These are phyloP conservation scores for Brachylomia viminalis DNA, from an alignment of 2,888 invertebrate genomes.

Conservation along the genomic window DNA sequence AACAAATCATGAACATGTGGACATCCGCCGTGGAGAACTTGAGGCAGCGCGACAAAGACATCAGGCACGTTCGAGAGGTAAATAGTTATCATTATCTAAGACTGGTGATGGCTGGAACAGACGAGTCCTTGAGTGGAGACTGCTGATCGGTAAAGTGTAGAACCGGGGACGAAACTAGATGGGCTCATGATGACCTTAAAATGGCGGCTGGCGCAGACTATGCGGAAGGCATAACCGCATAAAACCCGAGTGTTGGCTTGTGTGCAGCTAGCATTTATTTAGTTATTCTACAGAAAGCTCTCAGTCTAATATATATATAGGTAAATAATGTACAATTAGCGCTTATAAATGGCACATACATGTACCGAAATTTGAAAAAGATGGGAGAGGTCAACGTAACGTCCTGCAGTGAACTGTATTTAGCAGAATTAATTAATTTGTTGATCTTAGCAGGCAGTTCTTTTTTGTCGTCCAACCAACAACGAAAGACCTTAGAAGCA, in stretches of 20 bases:
- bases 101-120: not conserved
- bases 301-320: not conserved
- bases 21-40: constrained; percentile 92
- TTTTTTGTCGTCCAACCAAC: not conserved
- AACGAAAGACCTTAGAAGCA: not conserved
- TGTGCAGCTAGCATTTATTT: not conserved
- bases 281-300: not conserved
- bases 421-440: not conserved
- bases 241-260: not conserved
- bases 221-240: too few species aligned
- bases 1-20: constrained; percentile 93
- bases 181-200: not conserved
- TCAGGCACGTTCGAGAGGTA: constrained; percentile 90
- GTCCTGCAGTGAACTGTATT: not conserved
- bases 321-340: not conserved
- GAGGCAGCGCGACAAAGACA: constrained; percentile 92
- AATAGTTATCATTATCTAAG: not conserved
- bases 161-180: not conserved
- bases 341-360: not conserved
- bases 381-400: not conserved
- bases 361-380: not conserved
- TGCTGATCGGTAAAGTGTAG: not conserved
- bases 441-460: not conserved
- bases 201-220: not conserved
- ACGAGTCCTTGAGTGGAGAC: not conserved